Evolutionary conservation across 2,113 vertebrate species (phyloP).

Genomic region (Onychorhynchus coronatus): DNA sequence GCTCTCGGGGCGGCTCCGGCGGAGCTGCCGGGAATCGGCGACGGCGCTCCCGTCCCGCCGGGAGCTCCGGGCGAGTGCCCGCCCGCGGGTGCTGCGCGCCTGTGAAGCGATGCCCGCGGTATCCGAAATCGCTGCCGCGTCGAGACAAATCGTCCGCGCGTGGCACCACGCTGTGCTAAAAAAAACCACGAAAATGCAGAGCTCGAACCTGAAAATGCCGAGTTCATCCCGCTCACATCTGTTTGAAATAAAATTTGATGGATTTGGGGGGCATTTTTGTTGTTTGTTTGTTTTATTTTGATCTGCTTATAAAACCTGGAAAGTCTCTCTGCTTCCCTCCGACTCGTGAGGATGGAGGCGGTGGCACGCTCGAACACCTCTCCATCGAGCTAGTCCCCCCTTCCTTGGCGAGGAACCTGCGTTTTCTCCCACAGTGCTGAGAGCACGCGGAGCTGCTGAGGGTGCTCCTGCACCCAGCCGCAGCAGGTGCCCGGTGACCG

Average conservation of each 20-base stretch:
- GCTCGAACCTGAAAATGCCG: conserved; percentile 24
- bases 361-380: not conserved
- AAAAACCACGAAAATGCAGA: not conserved
- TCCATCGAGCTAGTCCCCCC: not conserved
- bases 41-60: not conserved
- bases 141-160: not conserved
- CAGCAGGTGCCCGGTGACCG: not conserved
- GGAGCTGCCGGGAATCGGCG: not conserved
- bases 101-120: not conserved
- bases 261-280: not conserved
- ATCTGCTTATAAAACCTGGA: conserved; percentile 4
- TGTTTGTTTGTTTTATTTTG: not conserved
- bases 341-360: not conserved
- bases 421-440: not conserved
- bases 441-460: not conserved
- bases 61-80: not conserved
- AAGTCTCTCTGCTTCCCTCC: not conserved
- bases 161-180: conserved; percentile 16
- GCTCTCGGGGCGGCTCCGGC: not conserved
- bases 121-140: not conserved
- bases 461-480: not conserved
- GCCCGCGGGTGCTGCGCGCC: not conserved
- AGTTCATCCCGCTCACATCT: conserved; percentile 40
- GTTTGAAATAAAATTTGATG: conserved; percentile 55
- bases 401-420: not conserved